Conservation (phyloP, 2,113 vertebrate species). For the Hypocryptadius cinnamomeus region DNA sequence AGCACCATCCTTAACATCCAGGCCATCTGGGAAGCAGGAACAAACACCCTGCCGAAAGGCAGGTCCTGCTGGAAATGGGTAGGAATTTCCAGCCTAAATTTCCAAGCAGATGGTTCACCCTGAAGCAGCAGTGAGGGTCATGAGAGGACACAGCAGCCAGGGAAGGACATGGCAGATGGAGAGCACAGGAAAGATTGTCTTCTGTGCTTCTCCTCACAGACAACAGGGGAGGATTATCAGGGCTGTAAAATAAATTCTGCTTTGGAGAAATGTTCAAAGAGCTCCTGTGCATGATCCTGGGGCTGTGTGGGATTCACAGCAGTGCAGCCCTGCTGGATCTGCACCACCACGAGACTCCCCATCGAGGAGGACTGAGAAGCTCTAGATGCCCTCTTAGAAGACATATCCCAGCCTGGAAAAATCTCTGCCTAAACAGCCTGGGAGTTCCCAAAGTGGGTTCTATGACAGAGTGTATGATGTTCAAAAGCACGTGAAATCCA, state of each 20-base stretch:
- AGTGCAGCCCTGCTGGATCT: rapidly evolving
- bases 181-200: background rate
- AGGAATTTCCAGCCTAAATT: background rate
- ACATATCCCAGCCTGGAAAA: background rate
- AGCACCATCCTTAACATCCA: background rate
- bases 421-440: background rate
- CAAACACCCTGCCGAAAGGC: background rate
- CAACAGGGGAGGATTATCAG: background rate
- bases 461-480: rapidly evolving
- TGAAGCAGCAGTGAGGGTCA: background rate
- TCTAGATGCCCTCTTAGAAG: background rate
- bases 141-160: background rate
- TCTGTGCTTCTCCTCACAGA: background rate
- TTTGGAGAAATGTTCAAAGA: background rate
- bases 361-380: rapidly evolving
- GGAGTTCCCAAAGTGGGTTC: background rate
- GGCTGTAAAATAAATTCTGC: background rate
- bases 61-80: background rate
- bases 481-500: background rate
- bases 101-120: background rate
- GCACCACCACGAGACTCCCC: rapidly evolving
- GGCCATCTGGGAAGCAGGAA: background rate
- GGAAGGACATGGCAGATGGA: background rate
- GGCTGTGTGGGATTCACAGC: background rate
- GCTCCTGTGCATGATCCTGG: background rate